phyloP scores from a whole-genome alignment of 2,888 invertebrate genomes.

The Thalpophila matura region DNA sequence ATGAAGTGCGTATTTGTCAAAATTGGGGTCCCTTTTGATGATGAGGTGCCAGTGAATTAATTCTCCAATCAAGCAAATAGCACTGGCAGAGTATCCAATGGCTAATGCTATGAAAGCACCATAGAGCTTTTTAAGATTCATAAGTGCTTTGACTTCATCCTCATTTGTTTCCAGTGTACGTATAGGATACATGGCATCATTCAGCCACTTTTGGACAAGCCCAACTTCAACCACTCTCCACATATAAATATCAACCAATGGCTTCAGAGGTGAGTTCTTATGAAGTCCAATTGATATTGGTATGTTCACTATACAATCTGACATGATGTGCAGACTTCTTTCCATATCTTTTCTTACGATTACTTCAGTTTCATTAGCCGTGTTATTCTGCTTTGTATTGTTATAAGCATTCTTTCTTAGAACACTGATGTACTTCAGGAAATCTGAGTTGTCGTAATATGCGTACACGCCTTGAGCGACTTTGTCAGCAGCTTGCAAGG shows the following conservation, averaged over 20 bases:
- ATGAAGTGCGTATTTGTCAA: constrained; percentile 92
- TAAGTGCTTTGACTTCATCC: constrained; percentile 93
- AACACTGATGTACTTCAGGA: constrained; percentile 92
- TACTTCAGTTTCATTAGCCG: constrained; percentile 68
- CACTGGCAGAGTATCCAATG: constrained; percentile 92
- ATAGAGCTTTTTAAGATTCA: constrained; percentile 94
- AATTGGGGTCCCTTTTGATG: constrained; percentile 92
- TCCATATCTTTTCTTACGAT: constrained; percentile 65
- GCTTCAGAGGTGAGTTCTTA: constrained; percentile 95
- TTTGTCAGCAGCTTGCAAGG: constrained; percentile 92
- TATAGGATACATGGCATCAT: constrained; percentile 92
- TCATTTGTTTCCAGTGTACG: constrained; percentile 90
- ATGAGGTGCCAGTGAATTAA: constrained; percentile 92
- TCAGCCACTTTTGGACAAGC: constrained; percentile 94
- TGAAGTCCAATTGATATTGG: constrained; percentile 95
- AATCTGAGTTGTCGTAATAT: constrained; percentile 95
- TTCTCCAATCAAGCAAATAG: constrained; percentile 91
- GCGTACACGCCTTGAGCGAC: constrained; percentile 94
- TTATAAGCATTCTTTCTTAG: constrained; percentile 84
- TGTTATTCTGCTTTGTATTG: constrained; percentile 67
- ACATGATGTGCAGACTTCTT: constrained; percentile 94
- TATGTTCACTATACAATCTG: constrained; percentile 94
- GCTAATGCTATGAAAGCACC: constrained; percentile 94
- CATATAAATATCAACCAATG: constrained; percentile 92
- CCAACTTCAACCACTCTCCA: constrained; percentile 94